A percentile compares a stretch with the other conserved stretches of the same genome.
Conservation (phyloP, 1,140 invertebrate species). For the Cherax quadricarinatus region DNA sequence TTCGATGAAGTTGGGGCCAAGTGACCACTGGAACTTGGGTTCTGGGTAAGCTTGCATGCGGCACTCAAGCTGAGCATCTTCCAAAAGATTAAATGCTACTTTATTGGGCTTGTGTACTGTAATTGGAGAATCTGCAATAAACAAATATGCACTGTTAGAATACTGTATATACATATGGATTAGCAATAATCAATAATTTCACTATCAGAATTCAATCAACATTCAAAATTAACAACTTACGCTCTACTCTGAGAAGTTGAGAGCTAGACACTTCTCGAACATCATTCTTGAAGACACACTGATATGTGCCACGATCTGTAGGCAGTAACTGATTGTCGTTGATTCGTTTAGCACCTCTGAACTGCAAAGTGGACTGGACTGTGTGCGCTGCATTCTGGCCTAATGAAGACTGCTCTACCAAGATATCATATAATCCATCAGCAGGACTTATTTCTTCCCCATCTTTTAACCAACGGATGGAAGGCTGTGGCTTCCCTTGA, state of each 20-base stretch:
- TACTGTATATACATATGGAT: not conserved
- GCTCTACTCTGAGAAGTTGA: conserved; percentile 93
- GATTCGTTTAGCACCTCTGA: conserved; percentile 84
- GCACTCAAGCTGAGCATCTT: conserved; percentile 90
- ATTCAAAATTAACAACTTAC: conserved; percentile 79
- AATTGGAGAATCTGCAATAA: conserved; percentile 86
- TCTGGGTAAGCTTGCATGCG: conserved; percentile 93
- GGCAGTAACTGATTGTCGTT: conserved; percentile 87
- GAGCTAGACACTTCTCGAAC: conserved; percentile 89
- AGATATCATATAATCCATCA: conserved; percentile 83
- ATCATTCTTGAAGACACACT: conserved; percentile 92
- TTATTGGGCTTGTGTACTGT: conserved; percentile 90
- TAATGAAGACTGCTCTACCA: conserved; percentile 84
- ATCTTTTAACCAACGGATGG: conserved; percentile 91
- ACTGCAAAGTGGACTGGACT: conserved; percentile 89
- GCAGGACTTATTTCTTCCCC: conserved; percentile 81
- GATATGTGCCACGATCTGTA: conserved; percentile 90
- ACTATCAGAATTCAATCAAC: not conserved
- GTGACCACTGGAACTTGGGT: conserved; percentile 94
- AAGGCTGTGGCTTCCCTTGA: conserved; percentile 90
- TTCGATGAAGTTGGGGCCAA: conserved; percentile 84
- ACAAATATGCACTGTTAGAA: not conserved
- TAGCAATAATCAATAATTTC: not conserved
- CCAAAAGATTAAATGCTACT: conserved; percentile 90
- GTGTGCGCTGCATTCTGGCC: conserved; percentile 84